These are phyloP conservation scores for Actinernus sp. DNA, from an alignment of 92 coral and sea anemone genomes.

Conservation along the genomic window DNA sequence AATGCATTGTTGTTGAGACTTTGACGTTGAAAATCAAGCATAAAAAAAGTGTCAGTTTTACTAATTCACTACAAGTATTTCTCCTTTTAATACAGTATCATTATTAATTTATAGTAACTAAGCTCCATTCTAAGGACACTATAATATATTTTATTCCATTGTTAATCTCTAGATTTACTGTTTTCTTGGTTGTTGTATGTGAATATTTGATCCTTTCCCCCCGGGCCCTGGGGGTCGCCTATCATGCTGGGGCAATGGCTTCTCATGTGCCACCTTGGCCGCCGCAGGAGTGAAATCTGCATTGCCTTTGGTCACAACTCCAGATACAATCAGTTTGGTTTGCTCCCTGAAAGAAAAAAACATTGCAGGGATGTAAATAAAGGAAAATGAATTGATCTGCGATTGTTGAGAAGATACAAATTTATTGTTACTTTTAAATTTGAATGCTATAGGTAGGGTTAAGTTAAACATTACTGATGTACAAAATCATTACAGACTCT, in stretches of 20 bases:
- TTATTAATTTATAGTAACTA: neutral
- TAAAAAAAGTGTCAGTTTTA: too few species aligned
- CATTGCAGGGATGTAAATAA: too few species aligned
- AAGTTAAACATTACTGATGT: too few species aligned
- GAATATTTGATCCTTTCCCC: conserved; percentile 44
- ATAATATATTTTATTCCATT: neutral
- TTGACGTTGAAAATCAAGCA: too few species aligned
- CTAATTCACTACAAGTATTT: too few species aligned
- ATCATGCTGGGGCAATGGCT: conserved; percentile 90
- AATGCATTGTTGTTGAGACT: too few species aligned
- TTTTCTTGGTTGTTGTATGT: conserved; percentile 95
- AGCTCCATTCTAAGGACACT: conserved; percentile 1
- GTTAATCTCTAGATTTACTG: conserved; percentile 34
- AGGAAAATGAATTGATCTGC: too few species aligned
- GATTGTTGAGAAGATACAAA: too few species aligned
- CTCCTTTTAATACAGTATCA: neutral
- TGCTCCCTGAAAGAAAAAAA: conserved; percentile 45
- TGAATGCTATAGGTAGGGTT: too few species aligned
- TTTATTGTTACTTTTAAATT: too few species aligned
- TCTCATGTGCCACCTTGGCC: conserved; percentile 90
- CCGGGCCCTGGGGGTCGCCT: conserved; percentile 74
- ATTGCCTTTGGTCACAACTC: conserved; percentile 88
- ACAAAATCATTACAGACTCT: too few species aligned
- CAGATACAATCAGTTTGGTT: conserved; percentile 79
- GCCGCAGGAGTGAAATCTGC: conserved; percentile 91